Base-by-base conservation (phyloP, 2,113 vertebrate species). In the Tachycineta bicolor region DNA sequence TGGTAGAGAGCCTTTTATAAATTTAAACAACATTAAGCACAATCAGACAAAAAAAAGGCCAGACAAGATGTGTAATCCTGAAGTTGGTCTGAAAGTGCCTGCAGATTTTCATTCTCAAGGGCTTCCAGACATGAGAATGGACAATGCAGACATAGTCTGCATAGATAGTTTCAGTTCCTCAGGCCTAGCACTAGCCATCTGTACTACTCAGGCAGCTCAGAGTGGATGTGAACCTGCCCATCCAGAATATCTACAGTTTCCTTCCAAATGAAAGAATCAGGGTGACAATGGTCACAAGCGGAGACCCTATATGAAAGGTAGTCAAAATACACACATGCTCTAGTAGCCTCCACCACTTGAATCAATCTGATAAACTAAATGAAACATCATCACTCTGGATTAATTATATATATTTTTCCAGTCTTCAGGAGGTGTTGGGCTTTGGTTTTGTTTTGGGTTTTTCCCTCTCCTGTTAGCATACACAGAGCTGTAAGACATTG, bases 321-420 rank as follows among this genome's bases (percentile, higher is more conserved):
- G 18, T 19, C 46, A 62, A 46, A 69, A 64, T 5, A 29, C 0
- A 1, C 3, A 9, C 6, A 0, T 49, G 21, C 12, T 68, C 25
- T 12, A 8, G 37, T 24, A 80, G 20, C 39, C 34, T 26, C 52
- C 50, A 62, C 12, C 25, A 37, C 47, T 12, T 49, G 24, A 47
- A 65, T 34, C 3, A 0, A 55, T 73, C 59, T 60, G 12, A 47
- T 50, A 49, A 74, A 4, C 17, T 64, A 65, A 63, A 65, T 37
- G 28, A 34, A 78, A 21, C 24, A 24, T 43, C 29, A 31, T 68
- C 44, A 56, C n/a, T 69, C 53, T 88, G 53, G 47, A 49, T 64
- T 69, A 60, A 49, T 83, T 80, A 4, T 39, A 39, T 39, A n/a
- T n/a, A n/a, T 71, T 80, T 28, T 34, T 88, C 46, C 26, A 56